Percentiles rank a stretch among this genome's conserved stretches.
phyloP scores from a whole-genome alignment of 2,888 invertebrate species.

The Fabriciana adippe region DNA sequence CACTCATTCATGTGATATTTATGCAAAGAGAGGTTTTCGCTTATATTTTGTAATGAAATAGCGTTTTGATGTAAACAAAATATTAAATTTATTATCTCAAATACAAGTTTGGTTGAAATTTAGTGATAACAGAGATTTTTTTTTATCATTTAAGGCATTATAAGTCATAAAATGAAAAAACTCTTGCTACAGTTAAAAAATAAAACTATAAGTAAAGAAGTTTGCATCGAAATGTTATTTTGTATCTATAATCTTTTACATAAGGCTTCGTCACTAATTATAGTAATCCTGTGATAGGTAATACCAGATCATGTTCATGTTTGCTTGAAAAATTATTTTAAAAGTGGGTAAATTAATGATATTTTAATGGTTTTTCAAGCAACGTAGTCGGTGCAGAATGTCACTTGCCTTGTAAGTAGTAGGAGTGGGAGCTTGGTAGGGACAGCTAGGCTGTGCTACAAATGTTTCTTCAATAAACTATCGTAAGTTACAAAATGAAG shows the following conservation, averaged over 20 bases:
- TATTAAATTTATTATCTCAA: neutral
- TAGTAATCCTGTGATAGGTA: conserved; percentile 65
- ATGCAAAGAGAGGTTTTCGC: conserved; percentile 38
- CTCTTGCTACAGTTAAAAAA: no score
- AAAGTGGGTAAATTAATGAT: conserved; percentile 2
- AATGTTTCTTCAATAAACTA: conserved; percentile 77
- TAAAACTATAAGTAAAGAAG: neutral
- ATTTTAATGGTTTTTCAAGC: conserved; percentile 29
- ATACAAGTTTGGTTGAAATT: neutral
- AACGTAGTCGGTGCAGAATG: conserved; percentile 45
- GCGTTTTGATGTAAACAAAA: conserved; percentile 22
- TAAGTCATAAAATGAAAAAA: neutral
- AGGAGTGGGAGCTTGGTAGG: conserved; percentile 64
- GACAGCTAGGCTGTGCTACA: conserved; percentile 78
- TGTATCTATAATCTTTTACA: conserved; percentile 26
- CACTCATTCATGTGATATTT: conserved; percentile 78
- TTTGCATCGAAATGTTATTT: conserved; percentile 33
- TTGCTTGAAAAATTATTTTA: conserved; percentile 44
- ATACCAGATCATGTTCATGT: conserved; percentile 38
- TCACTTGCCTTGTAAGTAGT: conserved; percentile 62
- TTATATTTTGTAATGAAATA: conserved; percentile 35
- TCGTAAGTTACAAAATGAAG: conserved; percentile 62
- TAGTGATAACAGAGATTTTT: no score
- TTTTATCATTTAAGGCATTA: neutral
- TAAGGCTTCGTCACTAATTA: conserved; percentile 39